phyloP scores from a whole-genome alignment of 2,888 invertebrate genomes.

The Scaptomyza tumidula region DNA sequence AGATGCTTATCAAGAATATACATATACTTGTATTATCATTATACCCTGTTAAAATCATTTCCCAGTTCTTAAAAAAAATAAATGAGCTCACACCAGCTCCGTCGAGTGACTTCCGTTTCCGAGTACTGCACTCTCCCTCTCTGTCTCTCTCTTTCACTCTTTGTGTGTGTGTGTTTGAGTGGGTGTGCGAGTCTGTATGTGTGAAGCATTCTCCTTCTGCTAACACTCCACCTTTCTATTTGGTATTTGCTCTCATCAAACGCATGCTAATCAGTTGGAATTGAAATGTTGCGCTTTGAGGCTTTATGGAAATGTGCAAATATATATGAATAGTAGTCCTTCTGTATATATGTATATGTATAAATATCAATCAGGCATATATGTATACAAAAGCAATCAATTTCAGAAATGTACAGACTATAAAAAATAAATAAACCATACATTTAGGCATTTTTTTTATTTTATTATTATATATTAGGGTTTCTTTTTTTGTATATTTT shows the following conservation, averaged over 20 bases:
- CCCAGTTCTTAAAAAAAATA: too few species aligned
- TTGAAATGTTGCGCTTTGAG: slow-evolving; percentile 15
- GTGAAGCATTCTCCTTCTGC: not conserved
- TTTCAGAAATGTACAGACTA: too few species aligned
- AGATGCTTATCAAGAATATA: not conserved
- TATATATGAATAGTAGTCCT: too few species aligned
- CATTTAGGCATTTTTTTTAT: too few species aligned
- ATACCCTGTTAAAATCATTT: too few species aligned
- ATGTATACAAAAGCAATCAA: too few species aligned
- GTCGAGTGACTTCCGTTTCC: slow-evolving; percentile 79
- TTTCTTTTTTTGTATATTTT: too few species aligned
- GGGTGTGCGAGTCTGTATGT: not conserved
- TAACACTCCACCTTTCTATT: not conserved
- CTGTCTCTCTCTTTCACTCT: not conserved
- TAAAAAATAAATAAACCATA: too few species aligned
- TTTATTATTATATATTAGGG: too few species aligned
- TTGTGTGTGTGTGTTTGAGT: not conserved
- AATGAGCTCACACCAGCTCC: slow-evolving; percentile 20
- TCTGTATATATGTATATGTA: too few species aligned
- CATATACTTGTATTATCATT: not conserved
- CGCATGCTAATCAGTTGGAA: slow-evolving; percentile 48
- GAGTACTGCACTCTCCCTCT: slow-evolving; percentile 21
- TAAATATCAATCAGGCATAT: too few species aligned
- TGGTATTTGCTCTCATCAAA: not conserved
- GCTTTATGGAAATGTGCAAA: too few species aligned